Evolutionary conservation across 2,888 invertebrate species (phyloP), one percentile per base, ranked within the genome.

Genomic region (Chelonus formosanus): DNA sequence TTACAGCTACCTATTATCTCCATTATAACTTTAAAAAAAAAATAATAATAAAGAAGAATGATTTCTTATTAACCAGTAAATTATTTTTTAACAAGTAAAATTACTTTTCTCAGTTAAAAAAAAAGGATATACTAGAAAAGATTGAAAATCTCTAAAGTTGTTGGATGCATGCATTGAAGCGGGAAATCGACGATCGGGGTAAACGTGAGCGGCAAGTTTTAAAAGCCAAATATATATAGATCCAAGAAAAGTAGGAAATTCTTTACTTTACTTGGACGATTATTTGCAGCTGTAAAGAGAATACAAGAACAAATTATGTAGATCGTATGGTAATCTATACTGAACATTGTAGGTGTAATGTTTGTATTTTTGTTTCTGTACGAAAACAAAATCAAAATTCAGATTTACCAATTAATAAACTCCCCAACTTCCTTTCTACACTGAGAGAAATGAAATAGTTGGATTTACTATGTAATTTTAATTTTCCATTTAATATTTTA

Each of bases 311-410:
- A 73, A 74, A 76, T 77, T 80, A 82, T 80, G 80, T 80, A 80
- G 79, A 81, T 81, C 76, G 76, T 80, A 81, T 81, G 81, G 75
- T 80, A 80, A 82, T 81, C 74, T 20, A 20, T 20, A 20, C 20
- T 20, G 20, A 20, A 64, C 73, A 72, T 75, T 71, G 74, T 75
- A 75, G 77, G 75, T 75, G 76, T 75, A 74, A 76, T 75, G 77
- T 71, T 72, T 76, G 76, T 78, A 74, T 75, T 72, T 67, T 71
- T 70, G 71, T 70, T 70, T 69, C 67, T 66, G 71, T 63, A 68
- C 71, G 63, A 48, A 56, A 56, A 57, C 32, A 44, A 10, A 34
- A 57, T 36, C 10, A 8, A 44, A 7, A 34, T 10, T 36, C n/a
- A 50, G 48, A 34, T 32, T 52, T 52, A 20, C 20, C 20, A 20